A percentile compares a stretch with the other conserved stretches of the same genome.
phyloP scores from a whole-genome alignment of 2,797 vertebrate species.

The Hoplostethus mediterraneus region DNA sequence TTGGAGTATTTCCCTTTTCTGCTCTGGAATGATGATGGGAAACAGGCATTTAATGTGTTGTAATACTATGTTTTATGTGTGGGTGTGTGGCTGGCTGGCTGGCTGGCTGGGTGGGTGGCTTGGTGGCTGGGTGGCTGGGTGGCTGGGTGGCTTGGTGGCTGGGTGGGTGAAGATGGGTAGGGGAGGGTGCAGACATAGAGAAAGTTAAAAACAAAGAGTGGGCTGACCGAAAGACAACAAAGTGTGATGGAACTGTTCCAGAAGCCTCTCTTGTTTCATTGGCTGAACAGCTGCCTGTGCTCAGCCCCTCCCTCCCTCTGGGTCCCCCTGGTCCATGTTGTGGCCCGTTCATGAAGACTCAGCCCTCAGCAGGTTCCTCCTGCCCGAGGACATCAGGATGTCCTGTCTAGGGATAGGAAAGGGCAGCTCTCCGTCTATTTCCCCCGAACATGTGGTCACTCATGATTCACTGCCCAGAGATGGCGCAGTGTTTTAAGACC shows the following conservation, averaged over 20 bases:
- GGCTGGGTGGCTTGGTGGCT: background rate
- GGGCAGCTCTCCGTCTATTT: conserved; percentile 7
- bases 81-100: background rate
- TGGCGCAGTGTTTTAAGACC: background rate
- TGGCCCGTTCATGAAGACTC: conserved; percentile 8
- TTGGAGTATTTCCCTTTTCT: conserved; percentile 5
- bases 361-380: conserved; percentile 4
- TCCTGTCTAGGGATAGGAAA: background rate
- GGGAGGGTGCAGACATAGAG: background rate
- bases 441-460: background rate
- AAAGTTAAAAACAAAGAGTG: background rate
- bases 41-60: conserved; percentile 28
- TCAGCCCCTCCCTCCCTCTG: background rate
- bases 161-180: background rate
- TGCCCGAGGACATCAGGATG: conserved; percentile 1
- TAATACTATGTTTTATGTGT: background rate
- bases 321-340: background rate
- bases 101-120: background rate
- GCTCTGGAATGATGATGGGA: conserved; percentile 35
- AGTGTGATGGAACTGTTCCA: background rate
- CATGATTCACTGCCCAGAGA: background rate
- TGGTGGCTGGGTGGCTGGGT: background rate
- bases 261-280: background rate
- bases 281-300: conserved; percentile 12
- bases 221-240: background rate